Evolutionary conservation across 2,113 vertebrate genomes (phyloP), one percentile per base, ranked within the genome.

Genomic region (Thamnophis sirtalis): DNA sequence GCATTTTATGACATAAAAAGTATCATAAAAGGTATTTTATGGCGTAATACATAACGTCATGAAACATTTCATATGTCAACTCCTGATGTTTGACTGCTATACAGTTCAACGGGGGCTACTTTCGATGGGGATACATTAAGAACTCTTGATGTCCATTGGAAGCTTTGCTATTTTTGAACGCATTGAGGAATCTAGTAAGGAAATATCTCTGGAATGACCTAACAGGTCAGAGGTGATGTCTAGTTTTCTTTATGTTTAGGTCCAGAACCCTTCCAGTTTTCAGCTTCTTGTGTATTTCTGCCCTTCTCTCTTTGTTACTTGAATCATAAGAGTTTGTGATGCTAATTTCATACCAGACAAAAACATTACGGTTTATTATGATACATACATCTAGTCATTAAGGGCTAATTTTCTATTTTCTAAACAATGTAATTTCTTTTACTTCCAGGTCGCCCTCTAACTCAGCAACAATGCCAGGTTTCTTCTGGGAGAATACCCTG

Each of bases 401-500:
- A 51, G 22, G 4, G 6, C 9, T 50, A 26, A 5, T 9, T 49
- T 56, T 24, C 28, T 4, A 5, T 8, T 28, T 54, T 28, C 28
- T 33, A 43, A 33, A 21, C 60, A 68, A 43, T 8, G 9, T 17
- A 8, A 3, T n/a, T 58, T 33, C 8, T 80, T 28, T 50, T 90
- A 15, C 21, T 8, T 28, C 56, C 22, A 84, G 85, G 63, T 84
- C 88, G 48, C 10, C 48, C 53, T 51, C 19, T 91, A 51, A 91
- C 89, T 8, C 60, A 38, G 85, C 38, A 91, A 15, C 92, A 88
- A 28, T 96, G 95, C 51, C 92, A 21, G 22, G 90, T 95, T 88
- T 51, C 50, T 89, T 92, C 93, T 2, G 93, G 93, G 43, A 93
- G 50, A 92, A 86, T 96, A 48, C 92, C 95, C 43, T 95, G 94